A percentile compares a stretch with the other conserved stretches of the same genome.
phyloP scores from a whole-genome alignment of 2,113 vertebrate genomes.

The Nothocercus nigrocapillus region DNA sequence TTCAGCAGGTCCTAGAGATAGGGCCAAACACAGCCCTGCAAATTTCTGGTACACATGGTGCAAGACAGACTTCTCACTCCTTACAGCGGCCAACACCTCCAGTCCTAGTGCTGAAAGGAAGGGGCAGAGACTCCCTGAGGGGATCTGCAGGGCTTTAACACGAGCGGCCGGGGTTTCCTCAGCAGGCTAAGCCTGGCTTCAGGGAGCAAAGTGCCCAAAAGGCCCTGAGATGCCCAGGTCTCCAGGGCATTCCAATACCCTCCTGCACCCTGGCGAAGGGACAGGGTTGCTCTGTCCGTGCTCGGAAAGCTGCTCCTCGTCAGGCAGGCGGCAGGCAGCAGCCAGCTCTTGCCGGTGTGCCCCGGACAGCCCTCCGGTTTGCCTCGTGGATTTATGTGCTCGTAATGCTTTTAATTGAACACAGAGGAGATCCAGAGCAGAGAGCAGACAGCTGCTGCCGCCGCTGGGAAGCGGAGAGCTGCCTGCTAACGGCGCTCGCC shows the following conservation, averaged over 20 bases:
- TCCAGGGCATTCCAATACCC: fast-evolving
- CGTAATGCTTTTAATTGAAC: background rate
- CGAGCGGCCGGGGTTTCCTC: background rate
- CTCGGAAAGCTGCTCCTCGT: background rate
- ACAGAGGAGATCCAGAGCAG: background rate
- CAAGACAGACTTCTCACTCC: background rate
- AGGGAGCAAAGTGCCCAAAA: background rate
- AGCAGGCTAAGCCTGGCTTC: background rate
- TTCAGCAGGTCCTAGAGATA: background rate
- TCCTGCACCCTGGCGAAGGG: background rate
- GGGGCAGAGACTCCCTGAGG: background rate
- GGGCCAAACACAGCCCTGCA: background rate
- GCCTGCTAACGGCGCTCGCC: background rate
- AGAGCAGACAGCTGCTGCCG: background rate
- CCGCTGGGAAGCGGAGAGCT: background rate
- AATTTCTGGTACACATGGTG: background rate
- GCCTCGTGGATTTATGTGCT: background rate
- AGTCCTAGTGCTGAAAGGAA: background rate
- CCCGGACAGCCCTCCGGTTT: background rate
- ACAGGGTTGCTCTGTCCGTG: background rate
- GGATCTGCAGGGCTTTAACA: fast-evolving
- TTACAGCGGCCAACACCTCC: background rate
- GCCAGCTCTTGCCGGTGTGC: background rate
- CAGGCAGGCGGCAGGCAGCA: fast-evolving
- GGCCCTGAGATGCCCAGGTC: background rate